Evolutionary conservation across 2,888 invertebrate species (phyloP).

Genomic region (Oscheius onirici): DNA sequence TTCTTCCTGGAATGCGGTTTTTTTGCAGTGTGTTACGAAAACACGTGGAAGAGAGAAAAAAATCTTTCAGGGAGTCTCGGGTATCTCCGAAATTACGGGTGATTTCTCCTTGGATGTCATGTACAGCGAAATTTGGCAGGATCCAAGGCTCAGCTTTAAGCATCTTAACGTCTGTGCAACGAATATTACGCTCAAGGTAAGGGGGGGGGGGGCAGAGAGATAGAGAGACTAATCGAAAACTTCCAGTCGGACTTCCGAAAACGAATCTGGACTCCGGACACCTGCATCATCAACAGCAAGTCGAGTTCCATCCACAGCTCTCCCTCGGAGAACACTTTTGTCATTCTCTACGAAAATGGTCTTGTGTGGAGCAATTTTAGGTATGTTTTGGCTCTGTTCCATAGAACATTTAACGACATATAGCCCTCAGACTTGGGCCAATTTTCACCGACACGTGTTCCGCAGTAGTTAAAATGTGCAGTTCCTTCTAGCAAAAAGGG

Average conservation of each 20-base stretch:
- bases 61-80: slow-evolving; percentile 66
- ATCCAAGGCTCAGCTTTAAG: slow-evolving; percentile 69
- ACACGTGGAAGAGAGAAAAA: no score
- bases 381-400: slow-evolving; percentile 26
- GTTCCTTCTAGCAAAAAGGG: slow-evolving; percentile 7
- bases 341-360: slow-evolving; percentile 71
- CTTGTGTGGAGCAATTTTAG: slow-evolving; percentile 71
- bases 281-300: slow-evolving; percentile 69
- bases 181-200: slow-evolving; percentile 70
- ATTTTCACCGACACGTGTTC: slow-evolving; percentile 10
- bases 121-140: slow-evolving; percentile 71
- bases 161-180: slow-evolving; percentile 70
- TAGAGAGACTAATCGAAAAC: background rate
- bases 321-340: slow-evolving; percentile 71
- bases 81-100: slow-evolving; percentile 70
- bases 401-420: no score
- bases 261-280: slow-evolving; percentile 71
- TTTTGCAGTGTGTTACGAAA: no score
- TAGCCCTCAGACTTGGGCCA: no score
- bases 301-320: slow-evolving; percentile 66
- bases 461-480: slow-evolving; percentile 9
- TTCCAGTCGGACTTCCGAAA: slow-evolving; percentile 66
- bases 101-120: slow-evolving; percentile 71
- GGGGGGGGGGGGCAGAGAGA: background rate
- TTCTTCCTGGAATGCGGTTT: background rate